Base-by-base conservation (phyloP, 2,888 invertebrate species). In the Embidobia sp. region DNA sequence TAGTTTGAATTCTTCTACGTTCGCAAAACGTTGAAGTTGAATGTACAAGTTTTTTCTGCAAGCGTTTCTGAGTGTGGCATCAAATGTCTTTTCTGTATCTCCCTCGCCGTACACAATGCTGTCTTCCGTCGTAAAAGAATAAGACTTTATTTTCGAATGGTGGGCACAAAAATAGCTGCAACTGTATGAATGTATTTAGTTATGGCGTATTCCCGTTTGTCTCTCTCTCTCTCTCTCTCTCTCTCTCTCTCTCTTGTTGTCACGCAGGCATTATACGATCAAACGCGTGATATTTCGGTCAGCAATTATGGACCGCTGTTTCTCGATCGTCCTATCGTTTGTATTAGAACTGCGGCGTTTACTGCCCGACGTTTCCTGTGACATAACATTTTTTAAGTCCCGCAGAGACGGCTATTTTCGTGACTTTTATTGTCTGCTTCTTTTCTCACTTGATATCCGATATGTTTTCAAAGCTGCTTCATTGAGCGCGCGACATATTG, bases 241-340 rank as follows among this genome's bases (percentile, higher is more conserved):
- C n/a, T n/a, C n/a, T n/a, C n/a, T n/a, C 59, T 78, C 75, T 73
- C 61, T 70, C 80, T 79, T 84, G 85, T 87, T 86, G 85, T 86
- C 84, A 84, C 85, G 81, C 80, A 79, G 82, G 80, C 79, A 80
- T 84, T 85, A 85, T 83, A 42, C 73, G 73, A 74, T 74, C 59
- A 66, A 84, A 84, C 83, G 81, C 78, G 80, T 81, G 83, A 84
- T 84, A 84, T 86, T 86, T 85, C 83, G 81, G 82, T 80, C 80
- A 76, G 35, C 59, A 69, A 53, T 48, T 73, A 63, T 59, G 61
- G 55, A 42, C 51, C 72, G 33, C 40, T 44, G 69, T 66, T 75
- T 59, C 48, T 72, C 69, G 72, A 77, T 66, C 72, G 64, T 63
- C 61, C 48, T n/a, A 29, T 59, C 63, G 42, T 73, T 63, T 51